Evolutionary conservation across 2,888 invertebrate genomes (phyloP), one percentile per base, ranked within the genome.

Genomic region (Osmoderma eremita): DNA sequence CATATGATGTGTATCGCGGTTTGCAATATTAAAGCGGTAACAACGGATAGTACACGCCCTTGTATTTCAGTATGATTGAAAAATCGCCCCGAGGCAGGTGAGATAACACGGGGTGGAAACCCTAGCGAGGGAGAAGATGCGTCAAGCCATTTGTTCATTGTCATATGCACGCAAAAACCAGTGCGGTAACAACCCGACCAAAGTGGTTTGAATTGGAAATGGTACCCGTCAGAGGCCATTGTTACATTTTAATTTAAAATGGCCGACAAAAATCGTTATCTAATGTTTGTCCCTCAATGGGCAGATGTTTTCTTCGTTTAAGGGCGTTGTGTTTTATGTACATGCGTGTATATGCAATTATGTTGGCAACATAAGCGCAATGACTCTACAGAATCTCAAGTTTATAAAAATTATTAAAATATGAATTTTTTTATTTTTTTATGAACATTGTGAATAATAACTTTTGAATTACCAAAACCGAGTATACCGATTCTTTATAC

Each of bases 21-120:
- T 51, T 41, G 39, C 51, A 36, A 53, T 65, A 58, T 58, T 36
- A 56, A 65, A 65, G 49, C 48, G 56, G 24, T 22, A 38, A 39
- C 22, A 56, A 12, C 10, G 56, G 15, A 30, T 6, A 3, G 45
- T 36, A 3, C 41, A 42, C 58, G 58, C 45, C 58, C 45, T 13
- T 61, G 12, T 45, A 36, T 69, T 67, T 69, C 67, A 69, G 58
- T 66, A 64, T 69, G 71, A 72, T 72, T 70, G 71, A 72, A 72
- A 72, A 72, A 71, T 68, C 65, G 69, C 70, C 71, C 71, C 39
- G 72, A 69, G 74, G 74, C 74, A 75, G 74, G 74, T 75, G 74
- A 75, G 73, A 74, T 74, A 75, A 74, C 72, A 73, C 70, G 70
- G 72, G 67, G 70, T 66, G 69, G 71, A 38, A 49, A 65, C 65